Percentiles rank a stretch among this genome's conserved stretches.
Evolutionary conservation across 2,113 vertebrate species (phyloP).

Genomic region (Notothenia rossii): DNA sequence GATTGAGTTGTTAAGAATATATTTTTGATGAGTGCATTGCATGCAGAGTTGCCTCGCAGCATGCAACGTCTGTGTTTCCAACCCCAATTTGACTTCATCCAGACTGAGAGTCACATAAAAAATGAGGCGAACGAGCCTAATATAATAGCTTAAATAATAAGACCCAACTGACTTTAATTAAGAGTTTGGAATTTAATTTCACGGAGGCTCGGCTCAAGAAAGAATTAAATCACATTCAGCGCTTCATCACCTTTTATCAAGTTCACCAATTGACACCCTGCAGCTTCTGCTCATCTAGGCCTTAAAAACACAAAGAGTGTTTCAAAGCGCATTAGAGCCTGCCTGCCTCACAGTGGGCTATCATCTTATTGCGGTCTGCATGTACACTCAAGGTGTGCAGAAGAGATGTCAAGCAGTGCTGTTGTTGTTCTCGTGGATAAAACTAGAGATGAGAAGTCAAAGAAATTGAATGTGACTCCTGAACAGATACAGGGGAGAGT

Average conservation of each 20-base stretch:
- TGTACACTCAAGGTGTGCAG: constrained; percentile 30
- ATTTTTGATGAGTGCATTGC: constrained; percentile 13
- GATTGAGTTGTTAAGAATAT: constrained; percentile 17
- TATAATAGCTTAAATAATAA: constrained; percentile 50
- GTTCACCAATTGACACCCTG: constrained; percentile 46
- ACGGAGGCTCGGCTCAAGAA: constrained; percentile 36
- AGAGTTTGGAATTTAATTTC: constrained; percentile 66
- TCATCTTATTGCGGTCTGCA: constrained; percentile 20
- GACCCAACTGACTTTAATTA: constrained; percentile 66
- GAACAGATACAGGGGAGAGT: background rate
- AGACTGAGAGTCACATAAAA: constrained; percentile 38
- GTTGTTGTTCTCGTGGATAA: constrained; percentile 2
- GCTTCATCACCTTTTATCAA: constrained; percentile 48
- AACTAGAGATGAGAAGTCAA: constrained; percentile 32
- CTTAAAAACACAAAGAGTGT: constrained; percentile 35
- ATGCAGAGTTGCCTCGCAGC: constrained; percentile 4
- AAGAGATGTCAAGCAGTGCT: constrained; percentile 37
- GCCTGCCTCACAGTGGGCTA: constrained; percentile 2
- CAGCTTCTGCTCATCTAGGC: constrained; percentile 24
- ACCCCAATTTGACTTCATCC: constrained; percentile 13
- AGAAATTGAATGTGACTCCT: constrained; percentile 28
- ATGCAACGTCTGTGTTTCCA: constrained; percentile 16
- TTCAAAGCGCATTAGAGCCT: constrained; percentile 35
- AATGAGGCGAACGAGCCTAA: constrained; percentile 25
- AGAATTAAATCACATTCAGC: constrained; percentile 45